Percentiles rank a stretch among this genome's conserved stretches.
These are phyloP conservation scores for Oasisia sp. DNA, from an alignment of 2,888 invertebrate species.

Conservation along the genomic window DNA sequence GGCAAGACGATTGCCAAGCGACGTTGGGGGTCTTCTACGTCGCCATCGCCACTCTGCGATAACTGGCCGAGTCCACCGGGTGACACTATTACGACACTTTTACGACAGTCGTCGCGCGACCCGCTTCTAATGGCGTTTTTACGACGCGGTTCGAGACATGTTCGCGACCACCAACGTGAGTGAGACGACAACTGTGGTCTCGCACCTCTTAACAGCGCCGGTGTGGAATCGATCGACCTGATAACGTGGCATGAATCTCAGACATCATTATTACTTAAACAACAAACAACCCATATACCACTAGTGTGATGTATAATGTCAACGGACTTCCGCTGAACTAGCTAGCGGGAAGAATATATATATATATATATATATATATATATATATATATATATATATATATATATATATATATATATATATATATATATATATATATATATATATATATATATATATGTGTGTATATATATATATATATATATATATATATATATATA, in stretches of 20 bases:
- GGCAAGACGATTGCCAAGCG: not conserved
- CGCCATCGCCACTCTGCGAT: not conserved
- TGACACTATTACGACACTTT: slow-evolving; percentile 1
- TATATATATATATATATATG: too few relatives aligned
- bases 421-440: too few relatives aligned
- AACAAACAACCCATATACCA: not conserved
- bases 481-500: too few relatives aligned
- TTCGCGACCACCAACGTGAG: not conserved
- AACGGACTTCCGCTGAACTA: not conserved
- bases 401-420: too few relatives aligned
- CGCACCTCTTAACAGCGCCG: not conserved
- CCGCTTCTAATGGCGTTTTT: not conserved
- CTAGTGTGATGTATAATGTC: not conserved
- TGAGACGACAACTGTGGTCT: not conserved
- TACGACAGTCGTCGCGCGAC: not conserved
- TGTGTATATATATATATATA: too few relatives aligned
- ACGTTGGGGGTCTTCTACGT: not conserved
- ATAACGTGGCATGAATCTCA: not conserved
- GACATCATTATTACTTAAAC: too few relatives aligned
- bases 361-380: too few relatives aligned
- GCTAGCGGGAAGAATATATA: not conserved
- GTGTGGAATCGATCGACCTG: not conserved
- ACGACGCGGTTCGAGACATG: not conserved
- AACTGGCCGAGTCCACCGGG: not conserved
- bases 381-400: too few relatives aligned